Evolutionary conservation across 2,113 vertebrate genomes (phyloP).

Genomic region (Pluvianellus socialis): DNA sequence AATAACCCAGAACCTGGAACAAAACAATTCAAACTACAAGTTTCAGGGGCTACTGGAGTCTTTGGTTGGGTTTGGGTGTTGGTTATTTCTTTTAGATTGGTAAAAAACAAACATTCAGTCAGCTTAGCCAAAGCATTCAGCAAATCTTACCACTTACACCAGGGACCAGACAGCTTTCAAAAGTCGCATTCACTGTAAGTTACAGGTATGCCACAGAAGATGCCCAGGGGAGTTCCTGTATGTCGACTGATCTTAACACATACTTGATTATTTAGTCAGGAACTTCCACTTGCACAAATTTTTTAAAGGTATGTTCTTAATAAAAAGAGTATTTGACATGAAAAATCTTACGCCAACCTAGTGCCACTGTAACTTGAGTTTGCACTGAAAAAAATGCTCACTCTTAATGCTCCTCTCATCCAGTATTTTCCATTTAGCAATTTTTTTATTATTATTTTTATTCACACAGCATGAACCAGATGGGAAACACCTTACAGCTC

Average conservation of each 20-base stretch:
- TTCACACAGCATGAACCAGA: not conserved
- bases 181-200: not conserved
- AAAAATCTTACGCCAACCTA: not conserved
- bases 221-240: not conserved
- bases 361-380: not conserved
- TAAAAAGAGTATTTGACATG: not conserved
- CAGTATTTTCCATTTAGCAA: not conserved
- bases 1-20: not conserved
- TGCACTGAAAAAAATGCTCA: not conserved
- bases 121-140: not conserved
- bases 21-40: not conserved
- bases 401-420: not conserved
- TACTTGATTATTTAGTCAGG: not conserved
- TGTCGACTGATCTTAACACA: not conserved
- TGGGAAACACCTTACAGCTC: not conserved
- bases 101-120: not conserved
- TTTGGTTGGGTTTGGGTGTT: not conserved
- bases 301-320: not conserved
- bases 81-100: no score
- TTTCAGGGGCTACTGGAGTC: not conserved
- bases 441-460: not conserved
- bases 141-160: not conserved
- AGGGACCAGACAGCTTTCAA: not conserved
- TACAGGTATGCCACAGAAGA: not conserved
- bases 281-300: not conserved